Conservation (phyloP, 2,888 invertebrate species). For the Monochamus alternatus region DNA sequence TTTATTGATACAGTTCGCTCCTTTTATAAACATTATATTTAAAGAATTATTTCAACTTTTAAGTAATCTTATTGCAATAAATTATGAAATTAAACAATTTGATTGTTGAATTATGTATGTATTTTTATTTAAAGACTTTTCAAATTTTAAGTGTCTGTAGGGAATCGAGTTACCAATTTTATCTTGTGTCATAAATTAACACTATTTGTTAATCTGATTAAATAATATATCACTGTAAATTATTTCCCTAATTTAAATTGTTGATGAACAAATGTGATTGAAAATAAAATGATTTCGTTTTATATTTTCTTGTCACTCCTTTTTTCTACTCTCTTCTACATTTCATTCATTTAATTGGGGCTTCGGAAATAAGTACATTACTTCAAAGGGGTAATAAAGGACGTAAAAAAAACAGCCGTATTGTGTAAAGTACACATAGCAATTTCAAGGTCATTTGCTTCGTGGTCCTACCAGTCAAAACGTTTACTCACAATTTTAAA, state of each 20-base stretch:
- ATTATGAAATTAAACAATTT: slow-evolving; percentile 47
- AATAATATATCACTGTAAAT: slow-evolving; percentile 63
- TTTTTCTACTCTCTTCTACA: not conserved
- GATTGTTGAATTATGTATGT: slow-evolving; percentile 42
- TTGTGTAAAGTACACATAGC: too few species aligned
- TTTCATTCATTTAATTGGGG: not conserved
- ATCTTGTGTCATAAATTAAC: slow-evolving; percentile 53
- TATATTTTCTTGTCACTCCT: slow-evolving; percentile 36
- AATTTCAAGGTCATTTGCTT: too few species aligned
- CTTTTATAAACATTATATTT: slow-evolving; percentile 37
- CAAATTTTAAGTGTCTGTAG: slow-evolving; percentile 53
- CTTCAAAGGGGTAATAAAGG: too few species aligned
- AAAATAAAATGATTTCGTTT: slow-evolving; percentile 61
- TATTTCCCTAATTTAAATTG: slow-evolving; percentile 64
- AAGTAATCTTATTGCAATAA: slow-evolving; percentile 40
- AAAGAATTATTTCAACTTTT: slow-evolving; percentile 48
- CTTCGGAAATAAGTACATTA: too few species aligned
- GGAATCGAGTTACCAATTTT: slow-evolving; percentile 58
- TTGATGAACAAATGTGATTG: slow-evolving; percentile 67
- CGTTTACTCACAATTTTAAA: too few species aligned
- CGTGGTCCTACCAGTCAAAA: too few species aligned
- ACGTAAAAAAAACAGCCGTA: too few species aligned
- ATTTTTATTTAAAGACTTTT: slow-evolving; percentile 47
- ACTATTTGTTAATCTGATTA: slow-evolving; percentile 55
- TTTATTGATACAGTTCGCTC: slow-evolving; percentile 32